phyloP scores from a whole-genome alignment of 2,113 vertebrate genomes.

The Phylloscopus whistleri region DNA sequence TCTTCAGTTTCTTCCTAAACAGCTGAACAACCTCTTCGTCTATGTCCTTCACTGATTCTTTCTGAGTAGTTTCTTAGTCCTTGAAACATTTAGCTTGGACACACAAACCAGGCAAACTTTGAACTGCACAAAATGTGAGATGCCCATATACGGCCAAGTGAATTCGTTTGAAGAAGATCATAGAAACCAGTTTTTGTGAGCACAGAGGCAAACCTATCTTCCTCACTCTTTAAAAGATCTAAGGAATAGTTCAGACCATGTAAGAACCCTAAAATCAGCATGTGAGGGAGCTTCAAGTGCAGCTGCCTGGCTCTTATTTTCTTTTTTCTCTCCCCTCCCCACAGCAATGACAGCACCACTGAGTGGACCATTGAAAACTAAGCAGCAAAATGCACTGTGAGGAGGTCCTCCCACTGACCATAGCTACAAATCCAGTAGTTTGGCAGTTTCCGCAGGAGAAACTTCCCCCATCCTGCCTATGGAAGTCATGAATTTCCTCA shows the following conservation, averaged over 20 bases:
- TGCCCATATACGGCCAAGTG: rapidly evolving
- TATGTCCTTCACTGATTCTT: neutral
- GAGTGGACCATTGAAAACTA: neutral
- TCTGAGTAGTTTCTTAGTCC: neutral
- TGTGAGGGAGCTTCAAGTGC: neutral
- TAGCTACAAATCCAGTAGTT: neutral
- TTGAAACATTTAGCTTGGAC: neutral
- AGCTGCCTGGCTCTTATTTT: neutral
- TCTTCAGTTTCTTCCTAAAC: neutral
- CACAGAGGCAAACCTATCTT: neutral
- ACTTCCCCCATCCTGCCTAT: neutral
- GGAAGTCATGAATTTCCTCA: neutral
- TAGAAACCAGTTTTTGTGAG: neutral
- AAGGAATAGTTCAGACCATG: neutral
- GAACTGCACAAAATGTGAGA: neutral
- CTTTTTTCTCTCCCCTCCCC: neutral
- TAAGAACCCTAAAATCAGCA: neutral
- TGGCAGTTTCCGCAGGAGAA: neutral
- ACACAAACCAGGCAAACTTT: neutral
- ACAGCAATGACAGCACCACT: neutral
- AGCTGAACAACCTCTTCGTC: neutral
- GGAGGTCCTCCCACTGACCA: neutral
- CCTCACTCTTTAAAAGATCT: neutral
- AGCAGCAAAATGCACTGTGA: neutral
- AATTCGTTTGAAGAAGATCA: neutral